Base-by-base conservation (phyloP, 2,113 vertebrate genomes). In the Petrocephalus microphthalmus region DNA sequence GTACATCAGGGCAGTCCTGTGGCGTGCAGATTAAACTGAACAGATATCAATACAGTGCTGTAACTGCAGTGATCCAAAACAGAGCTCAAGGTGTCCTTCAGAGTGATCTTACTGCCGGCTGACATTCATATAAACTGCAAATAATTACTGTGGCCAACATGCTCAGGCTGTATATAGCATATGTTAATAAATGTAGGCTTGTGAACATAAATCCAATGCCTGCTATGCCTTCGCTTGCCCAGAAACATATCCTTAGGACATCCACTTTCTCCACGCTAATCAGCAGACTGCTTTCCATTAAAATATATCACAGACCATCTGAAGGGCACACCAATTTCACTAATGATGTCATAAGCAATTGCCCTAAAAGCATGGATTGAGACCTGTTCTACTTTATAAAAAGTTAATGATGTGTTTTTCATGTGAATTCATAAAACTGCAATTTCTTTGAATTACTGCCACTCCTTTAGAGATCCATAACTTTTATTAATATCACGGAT, bases 311-410 rank as follows among this genome's bases (percentile, higher is more conserved):
- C 33, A 67, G 53, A 86, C 88, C 53, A 87, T 78, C 85, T 64
- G 19, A n/a, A 49, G 54, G 29, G 54, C 19, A 37, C 47, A 19
- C 42, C 84, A 57, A 86, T 84, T 87, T 83, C 45, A 54, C 47
- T 88, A 67, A 60, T 56, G 37, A 74, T 56, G 56, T 57, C 84
- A 19, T n/a, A 83, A 82, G 33, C 57, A 87, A 88, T 88, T 88
- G 85, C 84, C 20, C n/a, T 67, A 83, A 83, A 88, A 88, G 60
- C 60, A 71, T 17, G 20, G 20, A 47, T 19, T 54, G 84, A 6
- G 25, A 85, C 20, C 20, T 49, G 37, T 49, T 49, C 81, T 83
- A 20, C 42, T 83, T 83, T 49, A n/a, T 49, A 83, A n/a, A 83
- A 83, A 49, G 45, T 47, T 83, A 8, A 83, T n/a, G 81, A 42